Evolutionary conservation across 1,140 invertebrate genomes (phyloP).

Genomic region (Tribolium castaneum): DNA sequence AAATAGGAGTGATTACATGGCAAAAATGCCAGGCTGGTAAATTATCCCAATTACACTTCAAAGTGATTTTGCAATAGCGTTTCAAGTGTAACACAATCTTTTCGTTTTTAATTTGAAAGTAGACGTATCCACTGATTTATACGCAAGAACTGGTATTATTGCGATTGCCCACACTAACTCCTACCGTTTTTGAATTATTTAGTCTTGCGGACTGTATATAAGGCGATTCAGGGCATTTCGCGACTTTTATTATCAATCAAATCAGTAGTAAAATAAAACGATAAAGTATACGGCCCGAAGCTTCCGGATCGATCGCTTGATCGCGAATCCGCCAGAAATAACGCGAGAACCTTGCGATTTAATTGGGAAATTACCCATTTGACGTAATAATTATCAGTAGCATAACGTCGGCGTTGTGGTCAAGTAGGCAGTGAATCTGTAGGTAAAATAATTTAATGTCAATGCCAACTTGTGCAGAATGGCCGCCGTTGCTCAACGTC

Average conservation of each 20-base stretch:
- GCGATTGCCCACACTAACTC: constrained; percentile 2
- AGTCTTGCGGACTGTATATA: not conserved
- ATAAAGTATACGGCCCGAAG: not conserved
- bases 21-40: no score
- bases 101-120: not conserved
- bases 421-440: constrained; percentile 38
- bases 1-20: no score
- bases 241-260: constrained; percentile 18
- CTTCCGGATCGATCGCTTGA: not conserved
- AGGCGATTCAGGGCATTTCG: not conserved
- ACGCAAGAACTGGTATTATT: constrained; percentile 3
- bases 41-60: no score
- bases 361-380: constrained; percentile 1
- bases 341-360: not conserved
- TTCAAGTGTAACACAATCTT: not conserved
- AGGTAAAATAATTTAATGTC: constrained; percentile 48
- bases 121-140: not conserved
- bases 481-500: constrained; percentile 42
- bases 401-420: constrained; percentile 7
- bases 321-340: not conserved
- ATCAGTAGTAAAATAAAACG: constrained; percentile 10
- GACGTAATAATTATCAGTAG: constrained; percentile 10
- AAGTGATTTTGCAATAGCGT: no score
- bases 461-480: constrained; percentile 44
- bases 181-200: constrained; percentile 23